These are phyloP conservation scores for Hippocampus guttulatus DNA, from an alignment of 2,113 vertebrate genomes.

Conservation along the genomic window DNA sequence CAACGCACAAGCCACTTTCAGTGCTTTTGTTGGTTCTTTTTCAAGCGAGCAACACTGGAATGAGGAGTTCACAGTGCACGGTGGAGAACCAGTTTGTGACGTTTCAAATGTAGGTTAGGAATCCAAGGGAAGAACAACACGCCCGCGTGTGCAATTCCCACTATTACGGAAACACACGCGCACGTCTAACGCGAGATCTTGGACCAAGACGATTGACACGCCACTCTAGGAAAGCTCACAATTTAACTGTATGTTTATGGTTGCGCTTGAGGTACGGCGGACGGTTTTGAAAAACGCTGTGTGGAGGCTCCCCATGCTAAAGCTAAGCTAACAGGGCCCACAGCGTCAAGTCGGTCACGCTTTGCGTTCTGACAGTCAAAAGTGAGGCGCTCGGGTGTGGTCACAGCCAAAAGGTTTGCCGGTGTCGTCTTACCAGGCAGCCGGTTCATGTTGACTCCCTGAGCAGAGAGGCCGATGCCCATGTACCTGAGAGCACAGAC, in stretches of 20 bases:
- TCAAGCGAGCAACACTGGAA: too few species aligned
- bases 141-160: not conserved
- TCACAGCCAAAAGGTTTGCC: not conserved
- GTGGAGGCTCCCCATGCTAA: not conserved
- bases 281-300: not conserved
- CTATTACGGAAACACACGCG: not conserved
- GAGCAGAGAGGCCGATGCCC: constrained; percentile 98
- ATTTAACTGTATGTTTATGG: not conserved
- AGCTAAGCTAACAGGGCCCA: not conserved
- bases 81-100: not conserved
- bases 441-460: constrained; percentile 99
- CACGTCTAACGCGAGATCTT: not conserved
- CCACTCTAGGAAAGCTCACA: too few species aligned
- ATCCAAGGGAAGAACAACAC: not conserved
- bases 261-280: not conserved
- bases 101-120: not conserved
- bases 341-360: not conserved
- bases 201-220: not conserved
- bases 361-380: not conserved
- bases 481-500: constrained; percentile 81
- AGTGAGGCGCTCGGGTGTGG: not conserved
- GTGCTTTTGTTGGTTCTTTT: not conserved
- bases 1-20: too few species aligned
- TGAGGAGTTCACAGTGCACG: not conserved
- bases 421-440: constrained; percentile 83